phyloP scores from a whole-genome alignment of 2,797 vertebrate species.

The Intellagama lesueurii region DNA sequence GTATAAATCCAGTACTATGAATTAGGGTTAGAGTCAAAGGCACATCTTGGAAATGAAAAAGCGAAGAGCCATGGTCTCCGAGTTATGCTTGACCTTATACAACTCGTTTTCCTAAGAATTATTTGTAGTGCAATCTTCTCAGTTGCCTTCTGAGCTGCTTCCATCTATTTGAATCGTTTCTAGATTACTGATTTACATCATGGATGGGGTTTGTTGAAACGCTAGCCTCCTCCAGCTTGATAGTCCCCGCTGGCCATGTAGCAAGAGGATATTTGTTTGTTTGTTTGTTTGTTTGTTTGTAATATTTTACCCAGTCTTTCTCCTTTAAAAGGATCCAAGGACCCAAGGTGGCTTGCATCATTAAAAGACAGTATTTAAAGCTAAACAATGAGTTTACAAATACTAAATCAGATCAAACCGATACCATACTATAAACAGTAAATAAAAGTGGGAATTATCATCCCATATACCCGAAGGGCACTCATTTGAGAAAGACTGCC shows the following conservation, averaged over 20 bases:
- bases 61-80: neutral
- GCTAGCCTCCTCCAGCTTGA: neutral
- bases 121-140: neutral
- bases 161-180: neutral
- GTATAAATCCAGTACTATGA: neutral
- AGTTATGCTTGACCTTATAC: neutral
- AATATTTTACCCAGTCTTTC: too few species aligned
- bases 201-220: neutral
- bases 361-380: too few species aligned
- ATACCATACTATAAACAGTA: too few species aligned
- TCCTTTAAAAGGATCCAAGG: too few species aligned
- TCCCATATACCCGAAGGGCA: too few species aligned
- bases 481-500: neutral
- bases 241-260: neutral
- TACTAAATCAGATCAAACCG: too few species aligned
- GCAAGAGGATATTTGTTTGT: too few species aligned
- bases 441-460: too few species aligned
- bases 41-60: neutral
- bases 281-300: too few species aligned
- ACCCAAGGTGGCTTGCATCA: too few species aligned
- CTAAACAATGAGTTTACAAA: too few species aligned
- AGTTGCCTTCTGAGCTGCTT: neutral
- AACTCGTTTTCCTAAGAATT: neutral
- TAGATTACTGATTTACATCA: neutral
- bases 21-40: neutral